Evolutionary conservation across 1,140 invertebrate species (phyloP), one percentile per base, ranked within the genome.

Genomic region (Euura saliciscinereae): DNA sequence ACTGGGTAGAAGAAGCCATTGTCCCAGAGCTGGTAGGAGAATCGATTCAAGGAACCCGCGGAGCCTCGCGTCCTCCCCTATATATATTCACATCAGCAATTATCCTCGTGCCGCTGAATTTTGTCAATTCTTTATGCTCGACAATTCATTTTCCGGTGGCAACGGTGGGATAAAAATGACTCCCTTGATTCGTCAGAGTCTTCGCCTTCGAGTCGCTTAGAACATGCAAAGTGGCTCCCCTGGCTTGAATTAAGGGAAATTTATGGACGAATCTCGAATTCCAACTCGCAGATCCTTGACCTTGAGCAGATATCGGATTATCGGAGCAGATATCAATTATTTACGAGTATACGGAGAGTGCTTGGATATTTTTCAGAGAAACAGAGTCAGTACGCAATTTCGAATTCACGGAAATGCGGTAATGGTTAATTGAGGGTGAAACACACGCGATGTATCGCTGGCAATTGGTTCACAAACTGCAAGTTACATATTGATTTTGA

Each of bases 111-210:
- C 13, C 13, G 51, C 10, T 59, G 51, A 11, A 59, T 59, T 51
- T 51, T 11, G 11, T 51, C 46, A 51, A 51, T 2, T 6, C 11
- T 51, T 51, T 11, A 51, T 11, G 46, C 46, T 6, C 6, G 3
- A 59, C 51, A 59, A 59, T 59, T 59, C 0, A 28, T 28, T 59
- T 5, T 59, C 51, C 51, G 51, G 13, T 3, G 6, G 51, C 8
- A 59, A 59, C 1, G 28, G 28, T 65, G 68, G 42, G 43, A 64
- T n/a, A 28, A 51, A 28, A 42, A 66, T 44, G 68, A 66, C 44
- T 66, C 69, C 66, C 67, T 75, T 75, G 74, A 75, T 75, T 75
- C 70, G 72, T 59, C 69, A 71, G 71, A 74, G 69, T 69, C 69
- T 13, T 46, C 44, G 42, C 69, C 69, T 65, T 75, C 13, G 13